Percentiles rank a stretch among this genome's conserved stretches.
phyloP scores from a whole-genome alignment of 2,113 vertebrate genomes.

The Guaruba guarouba region DNA sequence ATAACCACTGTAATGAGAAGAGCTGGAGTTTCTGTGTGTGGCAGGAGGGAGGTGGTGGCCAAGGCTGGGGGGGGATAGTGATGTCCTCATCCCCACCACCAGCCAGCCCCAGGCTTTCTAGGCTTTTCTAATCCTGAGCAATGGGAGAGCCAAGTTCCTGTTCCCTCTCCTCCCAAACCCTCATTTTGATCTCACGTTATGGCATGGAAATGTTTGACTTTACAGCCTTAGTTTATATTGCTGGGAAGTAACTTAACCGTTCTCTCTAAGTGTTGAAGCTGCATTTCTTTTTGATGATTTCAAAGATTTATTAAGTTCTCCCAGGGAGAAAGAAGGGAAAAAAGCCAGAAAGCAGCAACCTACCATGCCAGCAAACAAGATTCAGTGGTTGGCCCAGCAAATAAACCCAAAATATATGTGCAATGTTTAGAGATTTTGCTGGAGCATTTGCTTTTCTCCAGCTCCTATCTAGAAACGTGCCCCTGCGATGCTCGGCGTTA shows the following conservation, averaged over 20 bases:
- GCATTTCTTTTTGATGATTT: conserved; percentile 60
- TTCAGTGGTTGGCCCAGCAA: neutral
- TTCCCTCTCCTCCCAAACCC: neutral
- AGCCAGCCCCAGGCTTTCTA: neutral
- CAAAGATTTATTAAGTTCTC: conserved; percentile 58
- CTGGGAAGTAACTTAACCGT: neutral
- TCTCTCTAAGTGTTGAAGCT: conserved; percentile 33
- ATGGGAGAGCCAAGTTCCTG: fast-evolving
- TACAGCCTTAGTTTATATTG: conserved; percentile 42
- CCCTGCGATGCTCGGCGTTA: neutral
- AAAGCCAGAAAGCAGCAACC: neutral
- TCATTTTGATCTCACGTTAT: neutral
- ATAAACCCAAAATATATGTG: conserved; percentile 36
- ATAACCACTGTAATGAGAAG: fast-evolving
- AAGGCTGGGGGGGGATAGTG: neutral
- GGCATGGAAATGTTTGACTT: conserved; percentile 37
- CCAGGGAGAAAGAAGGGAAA: neutral
- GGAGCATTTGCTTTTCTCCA: neutral
- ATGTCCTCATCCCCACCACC: fast-evolving
- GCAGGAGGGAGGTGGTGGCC: neutral
- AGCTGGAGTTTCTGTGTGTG: neutral
- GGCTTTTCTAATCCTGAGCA: fast-evolving
- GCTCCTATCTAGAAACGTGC: neutral
- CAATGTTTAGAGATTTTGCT: neutral
- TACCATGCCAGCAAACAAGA: neutral